phyloP scores from a whole-genome alignment of 2,113 vertebrate genomes.

The Actinemys pallida region DNA sequence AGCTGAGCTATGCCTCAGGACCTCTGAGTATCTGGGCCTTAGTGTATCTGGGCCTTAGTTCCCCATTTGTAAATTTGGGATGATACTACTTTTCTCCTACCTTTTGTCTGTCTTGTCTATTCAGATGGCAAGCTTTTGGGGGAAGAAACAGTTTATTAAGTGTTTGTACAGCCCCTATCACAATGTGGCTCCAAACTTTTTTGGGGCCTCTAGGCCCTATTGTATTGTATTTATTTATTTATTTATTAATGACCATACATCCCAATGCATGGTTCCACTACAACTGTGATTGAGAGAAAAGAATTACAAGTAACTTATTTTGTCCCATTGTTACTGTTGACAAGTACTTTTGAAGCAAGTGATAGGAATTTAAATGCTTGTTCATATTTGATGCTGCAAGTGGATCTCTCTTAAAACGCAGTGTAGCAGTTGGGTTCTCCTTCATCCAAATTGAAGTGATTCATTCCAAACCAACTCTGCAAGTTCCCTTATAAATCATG shows the following conservation, averaged over 20 bases:
- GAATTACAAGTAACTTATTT: fast-evolving
- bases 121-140: neutral
- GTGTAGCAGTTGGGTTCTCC: neutral
- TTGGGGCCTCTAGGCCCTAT: neutral
- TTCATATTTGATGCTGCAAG: neutral
- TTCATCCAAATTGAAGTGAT: neutral
- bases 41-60: neutral
- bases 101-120: neutral
- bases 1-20: neutral
- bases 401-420: neutral
- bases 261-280: neutral
- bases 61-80: neutral
- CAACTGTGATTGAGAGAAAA: neutral
- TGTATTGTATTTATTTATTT: neutral
- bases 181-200: neutral
- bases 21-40: neutral
- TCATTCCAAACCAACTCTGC: neutral
- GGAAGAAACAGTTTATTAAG: neutral
- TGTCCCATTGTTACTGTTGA: neutral
- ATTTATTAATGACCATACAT: neutral
- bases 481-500: neutral
- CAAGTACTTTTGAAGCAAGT: neutral
- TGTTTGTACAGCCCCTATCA: neutral
- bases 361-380: neutral
- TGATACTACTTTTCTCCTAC: neutral